Evolutionary conservation across 2,888 invertebrate genomes (phyloP).

Genomic region (Keiferia lycopersicella): DNA sequence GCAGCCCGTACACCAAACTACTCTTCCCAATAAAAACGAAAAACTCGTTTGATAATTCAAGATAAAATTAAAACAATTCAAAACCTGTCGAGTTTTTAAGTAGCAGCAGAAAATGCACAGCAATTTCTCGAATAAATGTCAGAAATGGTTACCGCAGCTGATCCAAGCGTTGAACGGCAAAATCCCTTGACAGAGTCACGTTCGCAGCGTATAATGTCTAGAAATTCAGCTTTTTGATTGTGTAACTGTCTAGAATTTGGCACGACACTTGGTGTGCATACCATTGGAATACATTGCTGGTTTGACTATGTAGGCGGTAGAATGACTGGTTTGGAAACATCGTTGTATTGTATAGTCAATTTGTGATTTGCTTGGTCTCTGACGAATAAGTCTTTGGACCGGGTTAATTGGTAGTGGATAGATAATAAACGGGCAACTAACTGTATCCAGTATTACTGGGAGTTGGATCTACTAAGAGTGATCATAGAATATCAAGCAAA

Average conservation of each 20-base stretch:
- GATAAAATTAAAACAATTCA: neutral
- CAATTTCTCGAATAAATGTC: constrained; percentile 17
- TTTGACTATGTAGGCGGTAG: neutral
- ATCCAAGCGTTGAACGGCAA: constrained; percentile 43
- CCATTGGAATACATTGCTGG: neutral
- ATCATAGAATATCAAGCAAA: too few species aligned
- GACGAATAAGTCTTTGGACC: neutral
- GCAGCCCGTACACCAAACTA: too few species aligned
- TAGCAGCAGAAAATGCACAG: neutral
- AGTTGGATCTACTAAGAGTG: too few species aligned
- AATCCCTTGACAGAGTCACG: constrained; percentile 52
- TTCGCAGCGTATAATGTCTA: neutral
- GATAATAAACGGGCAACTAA: neutral
- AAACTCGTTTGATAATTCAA: too few species aligned
- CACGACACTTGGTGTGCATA: neutral
- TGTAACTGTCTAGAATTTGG: constrained; percentile 4
- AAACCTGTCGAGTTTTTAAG: neutral
- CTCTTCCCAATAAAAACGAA: too few species aligned
- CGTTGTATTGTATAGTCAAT: neutral
- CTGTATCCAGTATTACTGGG: too few species aligned
- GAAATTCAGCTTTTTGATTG: constrained; percentile 12
- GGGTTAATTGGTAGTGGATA: neutral
- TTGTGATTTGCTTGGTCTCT: neutral
- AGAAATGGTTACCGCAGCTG: constrained; percentile 47
- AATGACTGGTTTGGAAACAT: neutral